Conservation (phyloP, 2,888 invertebrate species). For the Philereme transversata region DNA sequence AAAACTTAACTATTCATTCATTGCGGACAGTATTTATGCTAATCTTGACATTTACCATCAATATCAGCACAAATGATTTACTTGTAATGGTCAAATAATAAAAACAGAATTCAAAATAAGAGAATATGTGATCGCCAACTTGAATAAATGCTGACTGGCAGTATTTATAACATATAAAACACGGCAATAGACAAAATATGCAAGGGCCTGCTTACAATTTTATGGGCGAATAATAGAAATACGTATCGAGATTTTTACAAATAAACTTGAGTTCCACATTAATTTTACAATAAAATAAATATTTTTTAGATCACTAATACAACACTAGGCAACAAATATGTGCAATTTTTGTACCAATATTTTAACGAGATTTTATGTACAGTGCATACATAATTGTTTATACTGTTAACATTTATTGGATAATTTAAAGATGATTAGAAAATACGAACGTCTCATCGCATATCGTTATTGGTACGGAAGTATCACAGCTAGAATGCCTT, state of each 20-base stretch:
- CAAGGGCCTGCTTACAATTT: slow-evolving; percentile 68
- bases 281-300: slow-evolving; percentile 17
- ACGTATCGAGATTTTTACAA: not conserved
- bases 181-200: slow-evolving; percentile 53
- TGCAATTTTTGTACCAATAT: slow-evolving; percentile 47
- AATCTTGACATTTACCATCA: slow-evolving; percentile 36
- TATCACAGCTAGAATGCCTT: slow-evolving; percentile 58
- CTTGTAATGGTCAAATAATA: slow-evolving; percentile 39
- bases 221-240: slow-evolving; percentile 23
- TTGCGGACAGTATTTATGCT: slow-evolving; percentile 46
- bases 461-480: slow-evolving; percentile 54
- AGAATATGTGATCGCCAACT: slow-evolving; percentile 44
- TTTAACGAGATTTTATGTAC: slow-evolving; percentile 52
- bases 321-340: slow-evolving; percentile 23
- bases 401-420: slow-evolving; percentile 44
- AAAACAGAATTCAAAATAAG: slow-evolving; percentile 33
- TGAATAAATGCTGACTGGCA: slow-evolving; percentile 73
- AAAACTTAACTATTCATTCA: slow-evolving; percentile 48
- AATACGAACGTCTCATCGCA: slow-evolving; percentile 43
- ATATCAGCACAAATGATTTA: slow-evolving; percentile 29
- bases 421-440: slow-evolving; percentile 39
- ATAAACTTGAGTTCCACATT: slow-evolving; percentile 49
- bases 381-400: slow-evolving; percentile 61
- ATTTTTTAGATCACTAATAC: slow-evolving; percentile 22
- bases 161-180: slow-evolving; percentile 55